These are phyloP conservation scores for Percopsis transmontana DNA, from an alignment of 2,113 vertebrate species.

Conservation along the genomic window DNA sequence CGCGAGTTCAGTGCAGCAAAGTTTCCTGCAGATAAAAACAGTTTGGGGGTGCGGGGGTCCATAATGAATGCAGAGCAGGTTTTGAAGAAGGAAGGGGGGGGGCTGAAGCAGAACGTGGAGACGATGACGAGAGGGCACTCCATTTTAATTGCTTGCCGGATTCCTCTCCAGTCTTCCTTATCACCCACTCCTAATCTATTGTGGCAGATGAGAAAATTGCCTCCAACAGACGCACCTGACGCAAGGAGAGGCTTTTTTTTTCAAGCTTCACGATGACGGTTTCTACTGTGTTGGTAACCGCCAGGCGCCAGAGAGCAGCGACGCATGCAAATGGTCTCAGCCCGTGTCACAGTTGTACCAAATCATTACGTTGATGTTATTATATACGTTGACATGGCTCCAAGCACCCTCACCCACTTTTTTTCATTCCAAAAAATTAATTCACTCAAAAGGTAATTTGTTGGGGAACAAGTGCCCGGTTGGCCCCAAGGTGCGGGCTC, in stretches of 20 bases:
- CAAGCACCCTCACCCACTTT: conserved; percentile 5
- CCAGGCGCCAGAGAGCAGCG: conserved; percentile 2
- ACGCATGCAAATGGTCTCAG: conserved; percentile 13
- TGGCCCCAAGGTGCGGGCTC: conserved; percentile 43
- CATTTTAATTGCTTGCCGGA: conserved; percentile 75
- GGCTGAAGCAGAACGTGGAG: conserved; percentile 30
- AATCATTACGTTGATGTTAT: conserved; percentile 18
- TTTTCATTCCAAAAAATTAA: conserved; percentile 54
- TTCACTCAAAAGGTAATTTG: conserved; percentile 61
- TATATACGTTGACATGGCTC: conserved; percentile 5
- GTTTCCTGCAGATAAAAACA: conserved; percentile 72
- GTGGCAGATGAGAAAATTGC: conserved; percentile 52
- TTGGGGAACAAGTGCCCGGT: conserved; percentile 43
- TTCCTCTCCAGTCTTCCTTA: conserved; percentile 59
- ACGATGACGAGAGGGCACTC: conserved; percentile 53
- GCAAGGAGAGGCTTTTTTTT: conserved; percentile 35
- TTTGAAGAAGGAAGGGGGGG: conserved; percentile 33
- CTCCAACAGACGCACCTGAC: conserved; percentile 47
- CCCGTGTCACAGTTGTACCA: conserved; percentile 34
- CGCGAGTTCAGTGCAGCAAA: conserved; percentile 70
- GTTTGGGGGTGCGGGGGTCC: conserved; percentile 50
- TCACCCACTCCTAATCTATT: conserved; percentile 53
- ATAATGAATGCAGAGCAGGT: conserved; percentile 57
- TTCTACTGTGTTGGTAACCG: conserved; percentile 40
- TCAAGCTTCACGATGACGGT: conserved; percentile 52